These are phyloP conservation scores for Promerops cafer DNA, from an alignment of 2,113 vertebrate species.

Conservation along the genomic window DNA sequence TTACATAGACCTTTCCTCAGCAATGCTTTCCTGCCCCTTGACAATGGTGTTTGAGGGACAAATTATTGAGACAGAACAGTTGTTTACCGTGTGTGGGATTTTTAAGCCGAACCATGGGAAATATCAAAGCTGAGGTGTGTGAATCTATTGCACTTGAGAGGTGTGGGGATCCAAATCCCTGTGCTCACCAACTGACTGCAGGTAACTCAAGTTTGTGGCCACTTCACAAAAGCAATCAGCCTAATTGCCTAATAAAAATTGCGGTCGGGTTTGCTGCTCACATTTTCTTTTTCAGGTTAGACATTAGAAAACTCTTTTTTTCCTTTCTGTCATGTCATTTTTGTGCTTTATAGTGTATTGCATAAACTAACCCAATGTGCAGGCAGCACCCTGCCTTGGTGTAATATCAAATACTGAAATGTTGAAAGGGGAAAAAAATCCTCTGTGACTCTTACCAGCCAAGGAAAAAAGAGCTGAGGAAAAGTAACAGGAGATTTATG, in stretches of 20 bases:
- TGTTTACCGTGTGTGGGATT: neutral
- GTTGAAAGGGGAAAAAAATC: neutral
- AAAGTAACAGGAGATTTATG: neutral
- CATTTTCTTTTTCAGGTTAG: constrained; percentile 6
- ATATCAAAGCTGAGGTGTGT: neutral
- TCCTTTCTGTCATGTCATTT: neutral
- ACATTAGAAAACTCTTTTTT: neutral
- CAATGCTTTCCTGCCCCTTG: neutral
- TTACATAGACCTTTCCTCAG: constrained; percentile 2
- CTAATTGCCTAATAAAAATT: constrained; percentile 39
- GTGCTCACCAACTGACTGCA: neutral
- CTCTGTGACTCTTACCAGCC: neutral
- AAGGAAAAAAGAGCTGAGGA: neutral
- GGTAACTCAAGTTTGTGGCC: neutral
- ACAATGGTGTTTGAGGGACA: constrained; percentile 2
- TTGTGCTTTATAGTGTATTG: neutral
- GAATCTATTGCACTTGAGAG: neutral
- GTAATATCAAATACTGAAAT: constrained; percentile 21
- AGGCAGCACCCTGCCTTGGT: constrained; percentile 1
- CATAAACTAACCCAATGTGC: constrained; percentile 28
- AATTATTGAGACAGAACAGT: neutral
- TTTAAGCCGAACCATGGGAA: constrained; percentile 27
- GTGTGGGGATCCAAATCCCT: neutral
- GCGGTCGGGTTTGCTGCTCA: neutral
- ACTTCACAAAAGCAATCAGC: constrained; percentile 28